A percentile compares a stretch with the other conserved stretches of the same genome.
phyloP scores from a whole-genome alignment of 2,888 invertebrate species.

The Scaptomyza reducta region DNA sequence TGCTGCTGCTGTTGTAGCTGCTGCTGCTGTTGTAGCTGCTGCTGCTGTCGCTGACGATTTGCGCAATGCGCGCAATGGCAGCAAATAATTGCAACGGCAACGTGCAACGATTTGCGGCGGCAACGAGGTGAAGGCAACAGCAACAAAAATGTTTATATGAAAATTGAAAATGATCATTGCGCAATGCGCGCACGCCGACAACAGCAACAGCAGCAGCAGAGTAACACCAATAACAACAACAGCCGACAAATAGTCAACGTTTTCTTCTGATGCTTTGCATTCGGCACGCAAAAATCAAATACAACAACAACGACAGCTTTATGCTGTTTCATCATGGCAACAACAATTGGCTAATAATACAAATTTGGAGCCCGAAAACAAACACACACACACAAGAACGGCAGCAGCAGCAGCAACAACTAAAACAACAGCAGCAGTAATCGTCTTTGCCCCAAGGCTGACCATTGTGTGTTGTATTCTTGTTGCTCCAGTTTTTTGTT shows the following conservation, averaged over 20 bases:
- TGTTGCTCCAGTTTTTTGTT: slow-evolving; percentile 55
- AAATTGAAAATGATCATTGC: slow-evolving; percentile 77
- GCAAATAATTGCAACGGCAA: slow-evolving; percentile 74
- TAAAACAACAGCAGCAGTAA: slow-evolving; percentile 24
- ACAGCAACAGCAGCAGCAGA: slow-evolving; percentile 46
- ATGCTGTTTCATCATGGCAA: slow-evolving; percentile 64
- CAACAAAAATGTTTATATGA: slow-evolving; percentile 68
- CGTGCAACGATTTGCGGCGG: slow-evolving; percentile 77
- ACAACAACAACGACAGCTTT: slow-evolving; percentile 50
- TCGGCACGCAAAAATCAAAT: slow-evolving; percentile 67
- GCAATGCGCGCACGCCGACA: slow-evolving; percentile 57
- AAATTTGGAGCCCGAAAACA: slow-evolving; percentile 64
- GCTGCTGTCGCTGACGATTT: slow-evolving; percentile 58
- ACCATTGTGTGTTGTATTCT: slow-evolving; percentile 7
- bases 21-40: slow-evolving; percentile 22
- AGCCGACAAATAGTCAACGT: slow-evolving; percentile 66
- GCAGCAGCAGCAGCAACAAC: slow-evolving; percentile 19
- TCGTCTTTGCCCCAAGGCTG: slow-evolving; percentile 55
- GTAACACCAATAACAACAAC: slow-evolving; percentile 38
- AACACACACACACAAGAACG: slow-evolving; percentile 18
- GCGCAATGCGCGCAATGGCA: slow-evolving; percentile 66
- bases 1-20: slow-evolving; percentile 25
- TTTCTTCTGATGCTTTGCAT: slow-evolving; percentile 71
- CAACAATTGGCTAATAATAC: slow-evolving; percentile 74
- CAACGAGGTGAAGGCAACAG: slow-evolving; percentile 76